phyloP scores from a whole-genome alignment of 2,888 invertebrate genomes.

The Euzophera pinguis region DNA sequence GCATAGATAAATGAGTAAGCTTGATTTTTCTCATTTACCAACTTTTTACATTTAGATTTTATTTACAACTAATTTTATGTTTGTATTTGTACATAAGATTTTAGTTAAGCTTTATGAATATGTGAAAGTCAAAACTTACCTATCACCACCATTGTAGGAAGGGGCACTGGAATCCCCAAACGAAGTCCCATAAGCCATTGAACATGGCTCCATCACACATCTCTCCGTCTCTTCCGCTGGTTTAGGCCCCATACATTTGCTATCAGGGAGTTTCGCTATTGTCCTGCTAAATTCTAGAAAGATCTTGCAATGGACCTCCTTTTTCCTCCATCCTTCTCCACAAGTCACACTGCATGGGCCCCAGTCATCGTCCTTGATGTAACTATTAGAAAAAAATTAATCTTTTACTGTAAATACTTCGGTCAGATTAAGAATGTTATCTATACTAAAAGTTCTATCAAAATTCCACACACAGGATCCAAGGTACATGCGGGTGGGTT shows the following conservation, averaged over 20 bases:
- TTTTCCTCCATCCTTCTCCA: slow-evolving; percentile 92
- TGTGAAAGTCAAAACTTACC: slow-evolving; percentile 34
- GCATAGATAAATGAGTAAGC: no score
- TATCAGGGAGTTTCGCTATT: slow-evolving; percentile 92
- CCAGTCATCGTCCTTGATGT: slow-evolving; percentile 93
- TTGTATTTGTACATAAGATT: no score
- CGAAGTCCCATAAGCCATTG: slow-evolving; percentile 80
- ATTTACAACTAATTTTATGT: no score
- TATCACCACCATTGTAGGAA: slow-evolving; percentile 57
- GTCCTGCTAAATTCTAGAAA: slow-evolving; percentile 95
- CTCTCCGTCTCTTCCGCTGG: slow-evolving; percentile 90
- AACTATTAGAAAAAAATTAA: slow-evolving; percentile 79
- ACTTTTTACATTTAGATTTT: no score
- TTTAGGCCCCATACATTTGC: slow-evolving; percentile 91
- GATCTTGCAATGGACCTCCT: slow-evolving; percentile 96
- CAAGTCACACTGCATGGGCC: slow-evolving; percentile 95
- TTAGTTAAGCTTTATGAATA: no score
- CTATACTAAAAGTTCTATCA: slow-evolving; percentile 32
- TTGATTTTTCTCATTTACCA: no score
- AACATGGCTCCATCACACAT: slow-evolving; percentile 89
- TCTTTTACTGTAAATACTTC: slow-evolving; percentile 8
- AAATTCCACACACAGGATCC: slow-evolving; percentile 45
- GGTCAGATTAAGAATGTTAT: slow-evolving; percentile 14
- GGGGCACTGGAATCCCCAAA: slow-evolving; percentile 72
- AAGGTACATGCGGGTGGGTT: slow-evolving; percentile 63